Conservation (phyloP, 2,888 invertebrate species). For the Ceramica pisi region DNA sequence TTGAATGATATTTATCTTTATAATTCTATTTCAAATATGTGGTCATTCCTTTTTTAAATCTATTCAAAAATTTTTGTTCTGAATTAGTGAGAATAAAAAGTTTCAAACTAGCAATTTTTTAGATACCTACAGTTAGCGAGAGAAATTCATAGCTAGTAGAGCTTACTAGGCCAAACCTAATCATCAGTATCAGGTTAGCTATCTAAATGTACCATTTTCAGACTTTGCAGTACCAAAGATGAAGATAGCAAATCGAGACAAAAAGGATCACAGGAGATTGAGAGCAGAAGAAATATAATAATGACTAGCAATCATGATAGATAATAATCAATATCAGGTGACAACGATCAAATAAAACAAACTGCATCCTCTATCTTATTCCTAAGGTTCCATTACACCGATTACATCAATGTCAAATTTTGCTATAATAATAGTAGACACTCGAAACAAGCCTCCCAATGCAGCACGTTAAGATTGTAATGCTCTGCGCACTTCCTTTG, state of each 20-base stretch:
- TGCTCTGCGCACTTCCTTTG: conserved; percentile 41
- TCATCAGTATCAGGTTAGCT: too few relatives aligned
- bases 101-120: too few relatives aligned
- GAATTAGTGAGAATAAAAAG: too few relatives aligned
- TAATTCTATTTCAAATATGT: background rate
- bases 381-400: background rate
- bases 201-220: too few relatives aligned
- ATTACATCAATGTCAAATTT: conserved; percentile 7
- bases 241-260: background rate
- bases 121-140: too few relatives aligned
- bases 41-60: background rate
- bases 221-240: background rate
- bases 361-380: background rate
- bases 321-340: background rate
- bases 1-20: background rate
- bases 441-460: background rate
- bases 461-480: conserved; percentile 33
- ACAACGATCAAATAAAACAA: background rate
- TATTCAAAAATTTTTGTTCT: background rate
- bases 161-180: too few relatives aligned
- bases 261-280: background rate
- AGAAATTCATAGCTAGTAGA: too few relatives aligned
- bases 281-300: background rate
- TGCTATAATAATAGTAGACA: conserved; percentile 2
- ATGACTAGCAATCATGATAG: background rate